Evolutionary conservation across 2,888 invertebrate genomes (phyloP), one percentile per base, ranked within the genome.

Genomic region (Drosophila melanosoma): DNA sequence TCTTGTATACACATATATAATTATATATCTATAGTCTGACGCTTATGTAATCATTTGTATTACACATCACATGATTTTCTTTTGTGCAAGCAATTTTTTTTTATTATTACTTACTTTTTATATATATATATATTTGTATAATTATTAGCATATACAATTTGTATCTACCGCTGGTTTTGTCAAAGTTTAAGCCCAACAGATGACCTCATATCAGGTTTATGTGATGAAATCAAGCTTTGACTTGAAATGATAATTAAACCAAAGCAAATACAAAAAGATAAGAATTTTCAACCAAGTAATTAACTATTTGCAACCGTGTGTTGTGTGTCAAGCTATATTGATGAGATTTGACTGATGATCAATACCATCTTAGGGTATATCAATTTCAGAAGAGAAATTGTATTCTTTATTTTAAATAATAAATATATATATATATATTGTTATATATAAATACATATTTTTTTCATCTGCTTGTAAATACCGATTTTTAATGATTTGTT

Each of bases 41-140:
- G 58, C 63, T 82, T 82, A 82, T 86, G 83, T 69, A 82, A 82
- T 74, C 82, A 42, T 66, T 64, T 54, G 57, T 48, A 63, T 53
- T 36, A 42, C 35, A 38, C 66, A 69, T 67, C 53, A 59, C 67
- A 57, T 73, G 72, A 78, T 64, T 60, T 60, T 36, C 23, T 42
- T 40, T 33, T 26, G 35, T 35, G 15, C 58, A 63, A 33, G 3
- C 35, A 53, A 10, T 15, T 45, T 45, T 20, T 20, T 15, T 42
- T 42, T 45, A 12, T 8, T 20, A 15, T 45, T 45, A 23, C 45
- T 36, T 36, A 36, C 32, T 1, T 35, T 48, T 29, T 23, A 35
- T 45, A 23, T 52, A 26, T 29, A 15, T 58, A 20, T 42, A 48
- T 10, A 23, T 49, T n/a, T 40, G 17, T 57, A 60, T 59, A 75